Evolutionary conservation across 2,113 vertebrate genomes (phyloP).

Genomic region (Bos indicus): DNA sequence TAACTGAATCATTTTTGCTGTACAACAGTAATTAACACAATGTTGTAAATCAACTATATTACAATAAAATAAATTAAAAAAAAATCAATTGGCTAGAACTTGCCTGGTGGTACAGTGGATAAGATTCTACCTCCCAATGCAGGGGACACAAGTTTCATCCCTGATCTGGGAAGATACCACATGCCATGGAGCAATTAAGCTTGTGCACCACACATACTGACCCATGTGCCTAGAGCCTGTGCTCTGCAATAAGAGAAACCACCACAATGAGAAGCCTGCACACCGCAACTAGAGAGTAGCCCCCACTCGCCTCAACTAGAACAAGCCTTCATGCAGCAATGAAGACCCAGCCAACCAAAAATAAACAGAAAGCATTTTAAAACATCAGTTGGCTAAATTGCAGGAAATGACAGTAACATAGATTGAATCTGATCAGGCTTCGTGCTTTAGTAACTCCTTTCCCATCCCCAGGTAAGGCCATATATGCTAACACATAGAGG

Average conservation of each 20-base stretch:
- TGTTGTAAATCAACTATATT: not conserved
- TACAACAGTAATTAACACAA: not conserved
- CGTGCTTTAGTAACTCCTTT: not conserved
- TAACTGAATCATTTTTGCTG: not conserved
- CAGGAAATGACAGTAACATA: not conserved
- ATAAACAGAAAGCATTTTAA: not conserved
- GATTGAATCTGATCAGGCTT: not conserved
- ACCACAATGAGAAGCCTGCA: not conserved
- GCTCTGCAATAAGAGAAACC: not conserved
- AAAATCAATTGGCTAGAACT: not conserved
- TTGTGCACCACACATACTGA: not conserved
- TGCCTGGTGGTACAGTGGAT: not conserved
- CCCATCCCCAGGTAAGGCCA: not conserved
- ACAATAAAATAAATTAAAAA: not conserved
- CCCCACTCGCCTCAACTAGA: not conserved
- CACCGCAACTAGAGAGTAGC: not conserved
- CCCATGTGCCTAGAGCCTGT: not conserved
- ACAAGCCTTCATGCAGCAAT: not conserved
- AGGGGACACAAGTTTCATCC: not conserved
- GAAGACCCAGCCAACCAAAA: not conserved
- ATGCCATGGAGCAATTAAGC: not conserved
- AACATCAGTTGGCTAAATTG: not conserved
- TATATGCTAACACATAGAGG: not conserved
- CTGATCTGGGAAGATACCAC: not conserved
- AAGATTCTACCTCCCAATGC: not conserved